Evolutionary conservation across 37 sponge, comb jelly and placozoan species (phyloP), one percentile per base, ranked within the genome.

Genomic region (Petrosia ficiformis): DNA sequence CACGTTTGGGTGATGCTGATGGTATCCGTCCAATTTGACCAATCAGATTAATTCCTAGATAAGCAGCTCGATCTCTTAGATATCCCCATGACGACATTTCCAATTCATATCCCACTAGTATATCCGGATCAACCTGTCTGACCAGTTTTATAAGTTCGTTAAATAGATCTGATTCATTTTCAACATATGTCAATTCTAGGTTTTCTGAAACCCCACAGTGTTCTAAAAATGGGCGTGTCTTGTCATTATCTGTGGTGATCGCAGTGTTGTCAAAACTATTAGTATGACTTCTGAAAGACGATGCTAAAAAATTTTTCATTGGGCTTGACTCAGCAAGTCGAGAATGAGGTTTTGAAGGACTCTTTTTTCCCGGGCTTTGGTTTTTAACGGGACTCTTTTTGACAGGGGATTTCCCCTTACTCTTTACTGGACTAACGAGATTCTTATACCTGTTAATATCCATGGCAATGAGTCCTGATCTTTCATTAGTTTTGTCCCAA

Each of bases 71-170:
- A 26, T 92, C 89, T 44, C 86, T 70, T 38, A 92, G 77, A 61
- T 98, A 98, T 16, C 99, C 99, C 89, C 95, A 94, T n/a, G 99
- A 98, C 26, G 56, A 43, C 74, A 63, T 87, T 59, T 92, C 65
- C 1, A 89, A 73, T 58, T 98, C 93, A 79, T 84, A 98, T 1
- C 99, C 99, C 68, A 95, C 57, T 54, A 95, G 75, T 40, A 98
- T 76, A 42, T 98, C 99, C n/a, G 95, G 95, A 78, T 98, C 91
- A 37, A 11, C 41, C 8, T 26, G 54, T 32, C 81, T 41, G 25
- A 92, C 82, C 4, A 92, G 66, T 28, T 71, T 26, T 4, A 82
- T 69, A 19, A 96, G 58, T 32, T 63, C 28, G 22, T 77, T 64
- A 30, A 92, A 59, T 32, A 96, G 73, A 35, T 89, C 85, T 37